These are phyloP conservation scores for Tor tambroides DNA, from an alignment of 2,113 vertebrate species.

Conservation along the genomic window DNA sequence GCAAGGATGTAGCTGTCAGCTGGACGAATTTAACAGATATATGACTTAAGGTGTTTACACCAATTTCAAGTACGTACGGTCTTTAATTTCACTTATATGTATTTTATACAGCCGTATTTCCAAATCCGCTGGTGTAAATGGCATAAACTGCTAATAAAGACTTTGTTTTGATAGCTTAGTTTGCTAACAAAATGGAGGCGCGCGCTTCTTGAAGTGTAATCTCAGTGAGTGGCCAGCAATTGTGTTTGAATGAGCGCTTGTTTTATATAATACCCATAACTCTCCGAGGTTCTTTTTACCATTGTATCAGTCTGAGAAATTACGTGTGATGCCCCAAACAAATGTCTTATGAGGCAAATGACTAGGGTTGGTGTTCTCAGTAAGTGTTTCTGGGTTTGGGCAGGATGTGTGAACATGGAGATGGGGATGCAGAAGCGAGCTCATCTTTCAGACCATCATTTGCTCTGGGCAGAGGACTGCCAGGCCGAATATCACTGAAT, in stretches of 20 bases:
- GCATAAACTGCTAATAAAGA: not conserved
- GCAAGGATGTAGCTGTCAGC: conserved; percentile 16
- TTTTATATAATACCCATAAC: not conserved
- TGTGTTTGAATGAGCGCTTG: not conserved
- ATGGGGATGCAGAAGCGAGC: conserved; percentile 41
- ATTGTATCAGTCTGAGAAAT: not conserved
- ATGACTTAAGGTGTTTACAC: not conserved
- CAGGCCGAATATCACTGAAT: conserved; percentile 53
- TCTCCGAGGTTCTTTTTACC: too few relatives aligned
- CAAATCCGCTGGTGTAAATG: not conserved
- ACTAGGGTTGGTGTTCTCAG: not conserved
- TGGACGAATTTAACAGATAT: not conserved
- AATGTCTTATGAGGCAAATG: not conserved
- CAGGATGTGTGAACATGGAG: conserved; percentile 63
- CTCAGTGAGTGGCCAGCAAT: not conserved
- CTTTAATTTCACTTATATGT: not conserved
- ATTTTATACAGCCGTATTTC: not conserved
- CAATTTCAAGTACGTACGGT: conserved; percentile 9
- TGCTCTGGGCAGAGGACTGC: conserved; percentile 56
- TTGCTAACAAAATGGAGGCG: conserved; percentile 56
- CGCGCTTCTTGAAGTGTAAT: not conserved
- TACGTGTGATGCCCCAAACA: not conserved
- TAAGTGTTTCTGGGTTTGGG: conserved; percentile 6
- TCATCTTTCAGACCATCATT: conserved; percentile 56
- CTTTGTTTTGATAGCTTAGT: not conserved